Conservation (phyloP, 1,140 invertebrate species). For the Tetramorium parvispinum region DNA sequence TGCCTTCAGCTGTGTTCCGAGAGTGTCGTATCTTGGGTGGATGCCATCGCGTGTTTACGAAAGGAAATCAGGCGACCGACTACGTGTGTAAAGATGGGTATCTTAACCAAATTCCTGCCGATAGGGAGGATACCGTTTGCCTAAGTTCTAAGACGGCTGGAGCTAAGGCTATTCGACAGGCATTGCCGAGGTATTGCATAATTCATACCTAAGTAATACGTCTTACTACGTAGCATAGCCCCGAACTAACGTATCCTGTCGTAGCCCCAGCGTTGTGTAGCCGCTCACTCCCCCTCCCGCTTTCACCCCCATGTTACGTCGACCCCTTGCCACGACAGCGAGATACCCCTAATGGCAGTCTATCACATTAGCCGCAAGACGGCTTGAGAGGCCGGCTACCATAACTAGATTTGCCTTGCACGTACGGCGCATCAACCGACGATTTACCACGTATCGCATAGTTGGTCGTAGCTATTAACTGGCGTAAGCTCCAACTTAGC, state of each 20-base stretch:
- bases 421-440: constrained; percentile 69
- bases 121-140: constrained; percentile 67
- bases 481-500: constrained; percentile 58
- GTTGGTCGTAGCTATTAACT: constrained; percentile 62
- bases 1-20: constrained; percentile 39
- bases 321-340: constrained; percentile 69
- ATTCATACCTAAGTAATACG: constrained; percentile 83
- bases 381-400: constrained; percentile 68
- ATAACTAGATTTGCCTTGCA: constrained; percentile 76
- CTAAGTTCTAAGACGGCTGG: constrained; percentile 69
- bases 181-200: constrained; percentile 77
- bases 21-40: constrained; percentile 10
- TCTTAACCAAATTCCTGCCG: constrained; percentile 72
- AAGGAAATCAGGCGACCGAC: constrained; percentile 68
- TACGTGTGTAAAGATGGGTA: constrained; percentile 67
- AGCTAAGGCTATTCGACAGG: constrained; percentile 72
- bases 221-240: constrained; percentile 77
- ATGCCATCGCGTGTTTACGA: constrained; percentile 66
- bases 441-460: constrained; percentile 76
- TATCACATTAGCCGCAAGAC: constrained; percentile 79
- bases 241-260: constrained; percentile 73
- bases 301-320: constrained; percentile 52
- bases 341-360: constrained; percentile 80
- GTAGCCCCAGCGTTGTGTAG: constrained; percentile 60
- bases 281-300: neutral